phyloP scores from a whole-genome alignment of 1,140 invertebrate genomes.

The Drosophila murphyi region DNA sequence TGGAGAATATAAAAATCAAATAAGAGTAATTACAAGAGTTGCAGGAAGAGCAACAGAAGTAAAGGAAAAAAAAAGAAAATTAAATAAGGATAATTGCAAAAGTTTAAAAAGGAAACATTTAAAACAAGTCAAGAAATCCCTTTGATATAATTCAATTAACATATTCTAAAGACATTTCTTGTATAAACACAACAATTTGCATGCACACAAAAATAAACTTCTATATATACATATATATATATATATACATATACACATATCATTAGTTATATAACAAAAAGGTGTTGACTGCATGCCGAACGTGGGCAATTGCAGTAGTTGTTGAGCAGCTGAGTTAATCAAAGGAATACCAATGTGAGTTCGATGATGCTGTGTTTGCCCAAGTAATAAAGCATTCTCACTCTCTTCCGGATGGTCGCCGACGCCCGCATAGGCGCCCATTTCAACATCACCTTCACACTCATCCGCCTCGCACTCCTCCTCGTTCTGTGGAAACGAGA shows the following conservation, averaged over 20 bases:
- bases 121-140: slow-evolving; percentile 12
- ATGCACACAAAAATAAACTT: slow-evolving; percentile 40
- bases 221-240: slow-evolving; percentile 33
- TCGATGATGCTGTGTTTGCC: slow-evolving; percentile 85
- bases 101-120: slow-evolving; percentile 13
- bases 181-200: slow-evolving; percentile 23
- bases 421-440: slow-evolving; percentile 79
- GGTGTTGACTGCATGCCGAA: slow-evolving; percentile 44
- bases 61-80: no score
- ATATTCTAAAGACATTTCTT: slow-evolving; percentile 3
- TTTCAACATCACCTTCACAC: slow-evolving; percentile 83
- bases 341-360: slow-evolving; percentile 85
- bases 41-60: slow-evolving; percentile 3
- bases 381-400: slow-evolving; percentile 85
- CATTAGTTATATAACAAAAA: slow-evolving; percentile 63
- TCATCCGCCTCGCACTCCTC: slow-evolving; percentile 86
- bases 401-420: slow-evolving; percentile 84
- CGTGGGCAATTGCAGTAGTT: slow-evolving; percentile 5
- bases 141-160: neutral
- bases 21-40: neutral
- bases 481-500: slow-evolving; percentile 92
- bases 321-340: slow-evolving; percentile 76
- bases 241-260: slow-evolving; percentile 42
- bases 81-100: neutral
- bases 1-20: no score